phyloP scores from a whole-genome alignment of 2,113 vertebrate genomes.

The Thermophis baileyi region DNA sequence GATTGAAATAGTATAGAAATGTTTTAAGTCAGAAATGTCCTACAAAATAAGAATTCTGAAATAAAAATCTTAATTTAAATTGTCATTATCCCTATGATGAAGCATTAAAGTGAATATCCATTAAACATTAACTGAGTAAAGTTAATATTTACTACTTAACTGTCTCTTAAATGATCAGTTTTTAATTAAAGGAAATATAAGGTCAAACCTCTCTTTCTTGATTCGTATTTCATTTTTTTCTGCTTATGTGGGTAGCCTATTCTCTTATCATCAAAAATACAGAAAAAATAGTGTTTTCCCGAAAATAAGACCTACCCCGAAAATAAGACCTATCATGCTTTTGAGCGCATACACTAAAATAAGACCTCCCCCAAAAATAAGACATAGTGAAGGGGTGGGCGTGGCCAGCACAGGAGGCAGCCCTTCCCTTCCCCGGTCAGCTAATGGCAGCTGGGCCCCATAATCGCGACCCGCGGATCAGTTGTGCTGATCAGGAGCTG shows the following conservation, averaged over 20 bases:
- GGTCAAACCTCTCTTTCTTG: background rate
- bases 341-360: no score
- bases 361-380: no score
- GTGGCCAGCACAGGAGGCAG: no score
- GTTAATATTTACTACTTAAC: background rate
- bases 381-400: no score
- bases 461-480: no score
- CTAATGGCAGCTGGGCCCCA: no score
- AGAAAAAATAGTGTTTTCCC: background rate
- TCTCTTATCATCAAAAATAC: background rate
- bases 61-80: background rate
- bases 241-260: background rate
- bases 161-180: background rate
- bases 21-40: background rate
- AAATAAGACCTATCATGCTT: no score
- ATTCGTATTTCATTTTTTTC: background rate
- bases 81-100: background rate
- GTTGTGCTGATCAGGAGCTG: no score
- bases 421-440: no score
- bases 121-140: background rate
- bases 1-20: background rate
- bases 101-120: background rate
- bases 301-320: no score
- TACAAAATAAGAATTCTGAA: background rate
- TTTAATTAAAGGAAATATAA: background rate